Evolutionary conservation across 2,797 vertebrate species (phyloP).

Genomic region (Dendrocincla fuliginosa): DNA sequence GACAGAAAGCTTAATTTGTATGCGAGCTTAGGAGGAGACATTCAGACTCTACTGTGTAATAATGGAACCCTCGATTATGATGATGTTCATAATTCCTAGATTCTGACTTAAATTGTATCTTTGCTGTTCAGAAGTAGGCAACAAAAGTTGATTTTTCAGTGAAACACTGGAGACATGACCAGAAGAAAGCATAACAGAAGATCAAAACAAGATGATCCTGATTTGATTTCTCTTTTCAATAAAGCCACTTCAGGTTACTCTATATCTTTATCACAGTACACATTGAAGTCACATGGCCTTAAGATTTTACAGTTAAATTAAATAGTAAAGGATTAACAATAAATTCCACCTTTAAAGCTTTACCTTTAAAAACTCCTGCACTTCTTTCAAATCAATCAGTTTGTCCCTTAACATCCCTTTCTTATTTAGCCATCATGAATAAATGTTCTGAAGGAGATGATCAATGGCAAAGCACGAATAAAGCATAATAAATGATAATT

Average conservation of each 20-base stretch:
- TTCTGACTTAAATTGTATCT: background rate
- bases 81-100: background rate
- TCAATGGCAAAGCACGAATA: background rate
- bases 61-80: background rate
- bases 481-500: background rate
- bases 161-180: background rate
- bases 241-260: background rate
- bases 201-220: background rate
- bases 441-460: background rate
- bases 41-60: background rate
- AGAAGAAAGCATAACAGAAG: background rate
- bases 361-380: background rate
- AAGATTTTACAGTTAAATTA: background rate
- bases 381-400: background rate
- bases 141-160: background rate
- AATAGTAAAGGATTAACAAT: background rate
- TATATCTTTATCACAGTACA: rapidly evolving
- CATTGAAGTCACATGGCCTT: background rate
- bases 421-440: background rate
- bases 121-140: background rate
- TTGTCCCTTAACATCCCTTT: background rate
- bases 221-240: background rate
- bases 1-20: background rate
- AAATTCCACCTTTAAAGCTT: background rate
- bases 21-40: background rate